These are phyloP conservation scores for Palythoa grandis DNA, from an alignment of 92 coral and sea anemone species.

Conservation along the genomic window DNA sequence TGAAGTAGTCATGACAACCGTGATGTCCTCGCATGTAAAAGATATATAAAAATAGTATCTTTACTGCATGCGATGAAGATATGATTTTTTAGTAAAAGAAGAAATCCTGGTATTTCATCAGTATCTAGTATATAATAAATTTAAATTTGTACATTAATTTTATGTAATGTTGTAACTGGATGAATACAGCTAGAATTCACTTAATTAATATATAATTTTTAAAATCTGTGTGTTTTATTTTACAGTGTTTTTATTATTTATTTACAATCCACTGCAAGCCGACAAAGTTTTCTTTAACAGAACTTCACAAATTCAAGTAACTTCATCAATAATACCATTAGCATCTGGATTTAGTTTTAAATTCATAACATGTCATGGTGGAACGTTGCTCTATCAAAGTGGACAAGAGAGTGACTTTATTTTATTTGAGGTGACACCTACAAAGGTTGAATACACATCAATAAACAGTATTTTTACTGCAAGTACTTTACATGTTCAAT, in stretches of 20 bases:
- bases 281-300: slow-evolving; percentile 80
- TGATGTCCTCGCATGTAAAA: too few relatives aligned
- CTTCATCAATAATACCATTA: slow-evolving; percentile 63
- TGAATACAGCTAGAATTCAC: too few relatives aligned
- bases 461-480: slow-evolving; percentile 60
- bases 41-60: too few relatives aligned
- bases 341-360: slow-evolving; percentile 65
- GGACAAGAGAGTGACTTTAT: slow-evolving; percentile 66
- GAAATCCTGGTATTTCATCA: too few relatives aligned
- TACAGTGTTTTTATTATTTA: slow-evolving; percentile 43
- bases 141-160: too few relatives aligned
- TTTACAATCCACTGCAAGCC: slow-evolving; percentile 37
- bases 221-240: background rate
- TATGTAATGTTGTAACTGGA: too few relatives aligned
- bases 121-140: too few relatives aligned
- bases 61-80: too few relatives aligned
- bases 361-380: slow-evolving; percentile 94
- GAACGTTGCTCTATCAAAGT: slow-evolving; percentile 73
- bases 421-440: slow-evolving; percentile 70
- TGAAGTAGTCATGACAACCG: too few relatives aligned
- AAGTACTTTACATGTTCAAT: slow-evolving; percentile 72
- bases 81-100: too few relatives aligned
- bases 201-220: background rate
- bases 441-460: slow-evolving; percentile 67
- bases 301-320: slow-evolving; percentile 75